These are phyloP conservation scores for Poliocrania exsul DNA, from an alignment of 2,797 vertebrate species.

Conservation along the genomic window DNA sequence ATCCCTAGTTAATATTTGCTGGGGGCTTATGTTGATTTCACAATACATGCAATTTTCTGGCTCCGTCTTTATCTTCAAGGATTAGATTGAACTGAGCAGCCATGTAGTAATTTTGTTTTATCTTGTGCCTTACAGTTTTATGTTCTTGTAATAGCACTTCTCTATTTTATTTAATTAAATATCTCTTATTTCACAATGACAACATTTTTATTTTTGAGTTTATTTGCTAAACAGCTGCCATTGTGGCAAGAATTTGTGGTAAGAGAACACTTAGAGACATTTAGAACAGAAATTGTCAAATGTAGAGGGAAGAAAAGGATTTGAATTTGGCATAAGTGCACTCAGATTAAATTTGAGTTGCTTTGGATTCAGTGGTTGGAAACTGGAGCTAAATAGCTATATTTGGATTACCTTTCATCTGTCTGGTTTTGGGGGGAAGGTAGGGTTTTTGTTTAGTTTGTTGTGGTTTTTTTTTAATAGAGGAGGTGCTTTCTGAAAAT, in stretches of 20 bases:
- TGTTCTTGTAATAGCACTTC: conserved; percentile 80
- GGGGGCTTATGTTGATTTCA: conserved; percentile 81
- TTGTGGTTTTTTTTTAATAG: background rate
- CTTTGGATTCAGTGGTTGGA: conserved; percentile 38
- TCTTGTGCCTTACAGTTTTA: conserved; percentile 82
- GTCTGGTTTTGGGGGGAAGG: background rate
- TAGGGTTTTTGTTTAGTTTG: background rate
- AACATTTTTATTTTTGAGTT: conserved; percentile 78
- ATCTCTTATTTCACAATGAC: conserved; percentile 81
- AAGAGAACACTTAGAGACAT: conserved; percentile 66
- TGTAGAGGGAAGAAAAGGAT: conserved; percentile 9
- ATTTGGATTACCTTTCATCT: background rate
- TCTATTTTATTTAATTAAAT: conserved; percentile 84
- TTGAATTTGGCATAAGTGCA: conserved; percentile 53
- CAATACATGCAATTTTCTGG: conserved; percentile 80
- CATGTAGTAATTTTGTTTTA: conserved; percentile 84
- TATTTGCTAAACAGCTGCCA: conserved; percentile 79
- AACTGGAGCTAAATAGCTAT: background rate
- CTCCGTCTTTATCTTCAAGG: conserved; percentile 81
- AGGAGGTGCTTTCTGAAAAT: background rate
- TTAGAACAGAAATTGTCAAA: conserved; percentile 61
- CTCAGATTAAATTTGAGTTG: conserved; percentile 56
- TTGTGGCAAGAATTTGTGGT: conserved; percentile 63
- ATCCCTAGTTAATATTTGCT: conserved; percentile 82
- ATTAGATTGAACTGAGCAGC: conserved; percentile 81